phyloP scores from a whole-genome alignment of 2,888 invertebrate species.

The Microctonus brassicae region DNA sequence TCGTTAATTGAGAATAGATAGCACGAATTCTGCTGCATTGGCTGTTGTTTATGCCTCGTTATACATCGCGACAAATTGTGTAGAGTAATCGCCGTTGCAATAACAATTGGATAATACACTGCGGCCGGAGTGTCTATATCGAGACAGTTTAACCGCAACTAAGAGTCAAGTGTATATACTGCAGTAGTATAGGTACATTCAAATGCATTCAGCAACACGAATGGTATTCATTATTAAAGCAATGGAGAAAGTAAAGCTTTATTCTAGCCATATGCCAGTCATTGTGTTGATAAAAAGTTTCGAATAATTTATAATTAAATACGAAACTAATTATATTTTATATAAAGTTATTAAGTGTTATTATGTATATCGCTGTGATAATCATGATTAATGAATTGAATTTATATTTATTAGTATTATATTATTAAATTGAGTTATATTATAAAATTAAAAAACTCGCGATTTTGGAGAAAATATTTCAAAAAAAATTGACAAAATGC shows the following conservation, averaged over 20 bases:
- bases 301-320: too few species aligned
- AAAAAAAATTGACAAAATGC: too few species aligned
- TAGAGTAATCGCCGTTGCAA: constrained; percentile 36
- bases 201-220: background rate
- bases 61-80: constrained; percentile 37
- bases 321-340: too few species aligned
- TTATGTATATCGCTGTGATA: too few species aligned
- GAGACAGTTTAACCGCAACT: constrained; percentile 9
- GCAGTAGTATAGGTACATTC: background rate
- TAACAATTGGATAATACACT: constrained; percentile 44
- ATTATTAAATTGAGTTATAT: too few species aligned
- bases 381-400: too few species aligned
- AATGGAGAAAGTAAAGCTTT: background rate
- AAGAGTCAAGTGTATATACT: background rate
- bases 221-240: too few species aligned
- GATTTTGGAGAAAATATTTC: background rate
- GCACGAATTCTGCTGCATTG: constrained; percentile 22
- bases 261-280: background rate
- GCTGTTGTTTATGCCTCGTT: constrained; percentile 37
- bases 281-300: background rate
- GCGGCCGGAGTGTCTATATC: constrained; percentile 27
- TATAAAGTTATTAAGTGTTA: too few species aligned
- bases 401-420: too few species aligned
- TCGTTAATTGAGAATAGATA: constrained; percentile 44
- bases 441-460: too few species aligned